Conservation (phyloP, 2,797 vertebrate species). For the Coranthus polyacanthus region DNA sequence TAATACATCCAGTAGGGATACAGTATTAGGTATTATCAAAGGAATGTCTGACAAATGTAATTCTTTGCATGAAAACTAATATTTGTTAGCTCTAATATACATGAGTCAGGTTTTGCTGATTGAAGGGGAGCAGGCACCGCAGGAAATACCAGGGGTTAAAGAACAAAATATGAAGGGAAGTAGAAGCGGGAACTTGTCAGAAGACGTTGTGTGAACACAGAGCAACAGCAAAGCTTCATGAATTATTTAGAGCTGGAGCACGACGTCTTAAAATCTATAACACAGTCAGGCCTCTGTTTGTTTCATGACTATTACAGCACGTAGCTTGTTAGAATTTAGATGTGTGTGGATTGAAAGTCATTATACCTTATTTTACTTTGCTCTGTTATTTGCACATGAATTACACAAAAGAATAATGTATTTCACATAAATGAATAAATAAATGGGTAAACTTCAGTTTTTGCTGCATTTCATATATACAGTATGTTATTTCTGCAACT, state of each 20-base stretch:
- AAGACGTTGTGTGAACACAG: conserved; percentile 28
- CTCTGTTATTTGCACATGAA: background rate
- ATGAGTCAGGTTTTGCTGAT: conserved; percentile 20
- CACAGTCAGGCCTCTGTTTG: background rate
- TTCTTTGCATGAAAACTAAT: background rate
- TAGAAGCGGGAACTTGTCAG: conserved; percentile 36
- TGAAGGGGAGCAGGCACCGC: conserved; percentile 24
- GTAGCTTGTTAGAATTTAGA: background rate
- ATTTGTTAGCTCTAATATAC: background rate
- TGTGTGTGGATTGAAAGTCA: background rate
- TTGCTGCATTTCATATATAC: background rate
- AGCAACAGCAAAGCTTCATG: conserved; percentile 32
- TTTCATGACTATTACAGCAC: background rate
- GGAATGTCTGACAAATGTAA: conserved; percentile 38
- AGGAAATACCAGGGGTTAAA: conserved; percentile 52
- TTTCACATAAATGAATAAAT: background rate
- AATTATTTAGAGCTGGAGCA: conserved; percentile 35
- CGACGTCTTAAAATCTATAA: no score
- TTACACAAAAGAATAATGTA: background rate
- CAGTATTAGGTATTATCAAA: conserved; percentile 23
- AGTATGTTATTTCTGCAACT: no score
- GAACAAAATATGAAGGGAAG: conserved; percentile 53
- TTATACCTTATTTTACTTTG: background rate
- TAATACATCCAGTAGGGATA: conserved; percentile 2
- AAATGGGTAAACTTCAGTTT: background rate